phyloP scores from a whole-genome alignment of 2,888 invertebrate genomes.

The Pachydiplax longipennis region DNA sequence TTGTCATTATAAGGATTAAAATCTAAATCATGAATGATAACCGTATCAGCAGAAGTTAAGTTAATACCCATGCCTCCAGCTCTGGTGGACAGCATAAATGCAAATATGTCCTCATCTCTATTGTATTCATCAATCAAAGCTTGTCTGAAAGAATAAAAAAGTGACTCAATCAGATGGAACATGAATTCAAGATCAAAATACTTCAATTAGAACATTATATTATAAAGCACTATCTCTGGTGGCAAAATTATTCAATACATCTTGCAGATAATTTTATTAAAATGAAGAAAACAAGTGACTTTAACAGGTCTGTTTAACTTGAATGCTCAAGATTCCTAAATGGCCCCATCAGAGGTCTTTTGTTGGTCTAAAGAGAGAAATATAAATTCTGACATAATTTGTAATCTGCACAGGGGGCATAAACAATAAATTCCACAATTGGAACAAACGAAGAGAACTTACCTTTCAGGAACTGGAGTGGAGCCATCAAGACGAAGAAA shows the following conservation, averaged over 20 bases:
- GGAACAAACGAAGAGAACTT: constrained; percentile 45
- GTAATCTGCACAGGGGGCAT: too few relatives aligned
- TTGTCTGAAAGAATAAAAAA: constrained; percentile 69
- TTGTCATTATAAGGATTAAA: constrained; percentile 99
- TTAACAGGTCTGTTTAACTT: too few relatives aligned
- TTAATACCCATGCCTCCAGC: constrained; percentile 97
- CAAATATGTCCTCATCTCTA: constrained; percentile 77
- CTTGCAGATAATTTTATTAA: too few relatives aligned
- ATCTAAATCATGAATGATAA: constrained; percentile 96
- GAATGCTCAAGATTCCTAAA: too few relatives aligned
- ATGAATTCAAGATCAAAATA: too few relatives aligned
- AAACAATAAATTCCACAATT: too few relatives aligned
- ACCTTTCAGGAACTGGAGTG: constrained; percentile 84
- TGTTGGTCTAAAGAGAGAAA: too few relatives aligned
- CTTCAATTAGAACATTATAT: background rate
- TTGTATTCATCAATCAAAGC: constrained; percentile 90
- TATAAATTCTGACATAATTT: too few relatives aligned
- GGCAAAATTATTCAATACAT: too few relatives aligned
- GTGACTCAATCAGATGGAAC: background rate
- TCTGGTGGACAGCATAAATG: constrained; percentile 89
- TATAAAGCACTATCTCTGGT: too few relatives aligned
- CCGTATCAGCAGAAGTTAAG: constrained; percentile 92
- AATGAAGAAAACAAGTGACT: too few relatives aligned
- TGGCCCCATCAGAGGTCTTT: too few relatives aligned
- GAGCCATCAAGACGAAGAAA: constrained; percentile 89